Conservation (phyloP, 2,113 vertebrate genomes). For the Thamnophis sirtalis region DNA sequence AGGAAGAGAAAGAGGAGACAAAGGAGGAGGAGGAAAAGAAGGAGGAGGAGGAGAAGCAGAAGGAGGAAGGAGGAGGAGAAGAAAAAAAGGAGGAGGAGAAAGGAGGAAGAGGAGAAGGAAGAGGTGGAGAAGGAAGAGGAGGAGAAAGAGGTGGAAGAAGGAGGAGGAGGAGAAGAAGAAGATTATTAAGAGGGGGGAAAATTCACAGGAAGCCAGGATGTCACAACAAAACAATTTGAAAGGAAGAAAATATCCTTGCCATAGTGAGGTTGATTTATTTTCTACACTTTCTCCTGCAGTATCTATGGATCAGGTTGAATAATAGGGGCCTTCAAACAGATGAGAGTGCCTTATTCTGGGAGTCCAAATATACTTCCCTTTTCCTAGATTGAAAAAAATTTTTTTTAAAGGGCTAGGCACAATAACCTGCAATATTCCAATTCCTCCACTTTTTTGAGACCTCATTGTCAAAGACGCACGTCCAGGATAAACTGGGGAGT, state of each 20-base stretch:
- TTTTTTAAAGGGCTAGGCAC: not conserved
- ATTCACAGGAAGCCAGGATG: constrained; percentile 38
- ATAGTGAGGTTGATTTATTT: constrained; percentile 34
- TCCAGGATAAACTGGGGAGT: not conserved
- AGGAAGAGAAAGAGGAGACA: not conserved
- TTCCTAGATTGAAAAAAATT: not conserved
- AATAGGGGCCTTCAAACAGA: constrained; percentile 7
- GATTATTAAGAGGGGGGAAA: too few species aligned
- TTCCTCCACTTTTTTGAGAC: not conserved
- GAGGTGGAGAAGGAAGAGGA: not conserved
- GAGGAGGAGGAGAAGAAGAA: too few species aligned
- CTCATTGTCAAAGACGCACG: not conserved
- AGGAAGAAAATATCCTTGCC: constrained; percentile 2
- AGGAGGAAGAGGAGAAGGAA: not conserved
- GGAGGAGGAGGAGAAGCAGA: too few species aligned
- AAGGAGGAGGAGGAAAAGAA: not conserved
- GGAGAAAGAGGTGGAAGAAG: too few species aligned
- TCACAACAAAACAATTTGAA: not conserved
- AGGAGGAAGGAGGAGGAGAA: too few species aligned
- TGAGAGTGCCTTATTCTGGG: not conserved
- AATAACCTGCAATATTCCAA: not conserved
- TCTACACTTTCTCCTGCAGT: not conserved
- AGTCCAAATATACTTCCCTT: not conserved
- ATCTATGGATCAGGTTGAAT: not conserved
- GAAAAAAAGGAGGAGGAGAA: too few species aligned